Evolutionary conservation across 92 coral and sea anemone genomes (phyloP).

Genomic region (Virgularia gustaviana): DNA sequence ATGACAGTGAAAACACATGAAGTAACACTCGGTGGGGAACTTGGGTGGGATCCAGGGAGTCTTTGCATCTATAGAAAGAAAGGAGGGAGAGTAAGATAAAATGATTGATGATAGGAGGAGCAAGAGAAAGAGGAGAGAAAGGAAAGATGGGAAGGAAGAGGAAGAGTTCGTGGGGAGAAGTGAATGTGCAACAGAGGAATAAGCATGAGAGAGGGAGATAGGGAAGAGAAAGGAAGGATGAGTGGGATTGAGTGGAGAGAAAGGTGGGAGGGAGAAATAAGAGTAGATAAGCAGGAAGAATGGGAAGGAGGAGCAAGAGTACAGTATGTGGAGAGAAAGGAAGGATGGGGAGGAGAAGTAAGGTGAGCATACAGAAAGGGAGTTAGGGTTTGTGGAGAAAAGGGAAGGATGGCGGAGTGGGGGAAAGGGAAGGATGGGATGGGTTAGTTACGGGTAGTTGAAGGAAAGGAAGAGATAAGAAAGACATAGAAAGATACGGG

Average conservation of each 20-base stretch:
- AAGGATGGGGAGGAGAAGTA: background rate
- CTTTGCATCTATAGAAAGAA: slow-evolving; percentile 31
- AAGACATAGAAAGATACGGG: too few species aligned
- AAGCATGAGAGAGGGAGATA: background rate
- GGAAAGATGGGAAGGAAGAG: background rate
- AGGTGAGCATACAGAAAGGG: background rate
- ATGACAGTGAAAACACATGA: slow-evolving; percentile 84
- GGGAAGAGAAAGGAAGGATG: background rate
- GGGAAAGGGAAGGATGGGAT: too few species aligned
- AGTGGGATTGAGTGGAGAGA: background rate
- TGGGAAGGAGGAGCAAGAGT: background rate
- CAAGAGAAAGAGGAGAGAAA: background rate
- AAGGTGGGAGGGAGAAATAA: background rate
- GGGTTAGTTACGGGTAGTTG: too few species aligned
- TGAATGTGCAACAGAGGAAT: background rate
- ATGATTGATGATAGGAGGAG: background rate
- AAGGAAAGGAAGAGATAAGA: too few species aligned
- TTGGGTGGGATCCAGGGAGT: slow-evolving; percentile 69
- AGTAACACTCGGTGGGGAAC: slow-evolving; percentile 96
- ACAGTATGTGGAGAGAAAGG: background rate
- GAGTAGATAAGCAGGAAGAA: background rate
- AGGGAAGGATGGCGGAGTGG: too few species aligned
- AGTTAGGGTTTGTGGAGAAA: too few species aligned
- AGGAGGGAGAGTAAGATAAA: background rate
- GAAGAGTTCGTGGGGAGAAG: background rate